phyloP scores from a whole-genome alignment of 2,888 invertebrate species.

The Troglohyphantes excavatus region DNA sequence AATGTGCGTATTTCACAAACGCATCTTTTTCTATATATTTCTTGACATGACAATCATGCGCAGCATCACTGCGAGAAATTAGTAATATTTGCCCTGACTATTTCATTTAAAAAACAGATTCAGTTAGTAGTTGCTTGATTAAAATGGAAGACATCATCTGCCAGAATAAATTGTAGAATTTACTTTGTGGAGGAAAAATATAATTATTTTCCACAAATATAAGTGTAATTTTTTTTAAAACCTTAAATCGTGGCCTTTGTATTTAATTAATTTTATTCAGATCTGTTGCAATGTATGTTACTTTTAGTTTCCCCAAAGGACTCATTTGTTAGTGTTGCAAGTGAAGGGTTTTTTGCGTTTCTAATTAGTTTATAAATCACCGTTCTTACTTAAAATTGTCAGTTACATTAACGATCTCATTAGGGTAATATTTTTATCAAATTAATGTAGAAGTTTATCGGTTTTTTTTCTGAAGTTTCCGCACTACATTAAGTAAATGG shows the following conservation, averaged over 20 bases:
- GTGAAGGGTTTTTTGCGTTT: neutral
- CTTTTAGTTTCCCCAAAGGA: neutral
- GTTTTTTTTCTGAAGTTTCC: neutral
- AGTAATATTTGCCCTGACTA: no score
- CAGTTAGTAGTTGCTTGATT: neutral
- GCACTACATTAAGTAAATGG: neutral
- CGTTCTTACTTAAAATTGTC: slow-evolving; percentile 2
- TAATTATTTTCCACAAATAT: neutral
- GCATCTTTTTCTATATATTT: no score
- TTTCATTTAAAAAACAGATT: neutral
- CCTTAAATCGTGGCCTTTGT: neutral
- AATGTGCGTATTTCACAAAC: no score
- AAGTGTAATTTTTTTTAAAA: neutral
- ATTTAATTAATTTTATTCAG: slow-evolving; percentile 8
- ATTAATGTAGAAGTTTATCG: neutral
- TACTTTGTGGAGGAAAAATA: neutral
- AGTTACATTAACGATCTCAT: slow-evolving; percentile 27
- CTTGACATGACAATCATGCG: no score
- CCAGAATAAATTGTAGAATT: neutral
- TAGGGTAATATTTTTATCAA: slow-evolving; percentile 24
- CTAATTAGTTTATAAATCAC: slow-evolving; percentile 38
- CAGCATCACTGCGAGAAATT: no score
- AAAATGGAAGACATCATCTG: neutral
- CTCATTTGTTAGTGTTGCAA: neutral
- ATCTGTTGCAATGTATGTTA: neutral